Percentiles rank a stretch among this genome's conserved stretches.
These are phyloP conservation scores for Cherax quadricarinatus DNA, from an alignment of 1,140 invertebrate genomes.

Conservation along the genomic window DNA sequence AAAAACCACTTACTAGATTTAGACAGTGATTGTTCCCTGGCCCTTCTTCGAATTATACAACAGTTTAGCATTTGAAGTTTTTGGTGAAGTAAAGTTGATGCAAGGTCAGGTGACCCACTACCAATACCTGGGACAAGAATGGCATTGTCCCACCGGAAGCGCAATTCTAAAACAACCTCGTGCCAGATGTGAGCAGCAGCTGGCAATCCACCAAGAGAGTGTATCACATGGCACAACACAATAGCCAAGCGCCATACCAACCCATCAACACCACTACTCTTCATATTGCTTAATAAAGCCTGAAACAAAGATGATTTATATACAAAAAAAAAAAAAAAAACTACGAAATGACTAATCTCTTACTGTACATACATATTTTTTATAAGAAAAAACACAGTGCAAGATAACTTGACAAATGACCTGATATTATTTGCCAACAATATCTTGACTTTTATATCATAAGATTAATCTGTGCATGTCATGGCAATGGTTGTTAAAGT, in stretches of 20 bases:
- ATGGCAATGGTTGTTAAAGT: too few relatives aligned
- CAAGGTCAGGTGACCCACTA: conserved; percentile 87
- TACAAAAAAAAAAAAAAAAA: too few relatives aligned
- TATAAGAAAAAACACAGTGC: too few relatives aligned
- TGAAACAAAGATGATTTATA: conserved; percentile 11
- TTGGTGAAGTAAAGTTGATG: conserved; percentile 94
- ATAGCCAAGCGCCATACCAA: conserved; percentile 90
- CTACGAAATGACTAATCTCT: too few relatives aligned
- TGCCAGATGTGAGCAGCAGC: conserved; percentile 94
- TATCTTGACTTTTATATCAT: too few relatives aligned
- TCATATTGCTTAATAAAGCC: conserved; percentile 76
- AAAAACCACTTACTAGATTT: conserved; percentile 38
- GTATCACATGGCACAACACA: conserved; percentile 86
- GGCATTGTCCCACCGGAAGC: conserved; percentile 91
- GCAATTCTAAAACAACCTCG: conserved; percentile 92
- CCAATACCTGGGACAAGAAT: conserved; percentile 84
- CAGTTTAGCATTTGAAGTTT: conserved; percentile 98
- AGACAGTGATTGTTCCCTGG: conserved; percentile 76
- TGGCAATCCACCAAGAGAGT: conserved; percentile 86
- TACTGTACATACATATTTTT: too few relatives aligned
- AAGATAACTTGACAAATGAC: too few relatives aligned
- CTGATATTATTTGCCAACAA: too few relatives aligned
- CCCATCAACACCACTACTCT: conserved; percentile 87
- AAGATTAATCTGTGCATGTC: too few relatives aligned
- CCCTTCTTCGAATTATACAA: conserved; percentile 88